phyloP scores from a whole-genome alignment of 2,888 invertebrate species.

The Ferdinandea cuprea region DNA sequence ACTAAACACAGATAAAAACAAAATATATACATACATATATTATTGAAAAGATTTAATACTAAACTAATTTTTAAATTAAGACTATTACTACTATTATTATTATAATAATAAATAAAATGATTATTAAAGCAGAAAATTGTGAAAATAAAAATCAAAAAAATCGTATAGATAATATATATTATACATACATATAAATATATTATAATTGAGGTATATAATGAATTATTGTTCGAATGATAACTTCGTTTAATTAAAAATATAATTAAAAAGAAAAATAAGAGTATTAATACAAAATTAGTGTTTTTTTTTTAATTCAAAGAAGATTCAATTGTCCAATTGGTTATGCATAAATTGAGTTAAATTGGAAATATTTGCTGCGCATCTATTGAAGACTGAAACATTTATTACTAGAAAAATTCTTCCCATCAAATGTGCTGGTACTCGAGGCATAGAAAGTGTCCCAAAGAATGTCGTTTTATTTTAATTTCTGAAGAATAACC shows the following conservation, averaged over 20 bases:
- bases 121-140: slow-evolving; percentile 53
- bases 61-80: slow-evolving; percentile 66
- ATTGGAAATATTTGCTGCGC: too few relatives aligned
- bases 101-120: slow-evolving; percentile 30
- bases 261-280: slow-evolving; percentile 65
- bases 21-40: slow-evolving; percentile 34
- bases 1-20: slow-evolving; percentile 44
- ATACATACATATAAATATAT: slow-evolving; percentile 38
- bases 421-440: too few relatives aligned
- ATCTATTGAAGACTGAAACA: too few relatives aligned
- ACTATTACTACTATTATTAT: slow-evolving; percentile 59
- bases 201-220: slow-evolving; percentile 62
- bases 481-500: too few relatives aligned
- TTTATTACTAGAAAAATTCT: too few relatives aligned
- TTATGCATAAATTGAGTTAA: not conserved
- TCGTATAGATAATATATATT: slow-evolving; percentile 45
- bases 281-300: slow-evolving; percentile 57
- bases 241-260: slow-evolving; percentile 73
- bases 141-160: slow-evolving; percentile 54
- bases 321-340: not conserved
- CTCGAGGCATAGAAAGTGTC: too few relatives aligned
- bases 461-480: too few relatives aligned
- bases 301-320: slow-evolving; percentile 54
- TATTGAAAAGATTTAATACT: slow-evolving; percentile 51
- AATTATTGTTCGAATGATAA: slow-evolving; percentile 69